A percentile compares a stretch with the other conserved stretches of the same genome.
These are phyloP conservation scores for Sycophaga agraensis DNA, from an alignment of 1,140 invertebrate genomes.

Conservation along the genomic window DNA sequence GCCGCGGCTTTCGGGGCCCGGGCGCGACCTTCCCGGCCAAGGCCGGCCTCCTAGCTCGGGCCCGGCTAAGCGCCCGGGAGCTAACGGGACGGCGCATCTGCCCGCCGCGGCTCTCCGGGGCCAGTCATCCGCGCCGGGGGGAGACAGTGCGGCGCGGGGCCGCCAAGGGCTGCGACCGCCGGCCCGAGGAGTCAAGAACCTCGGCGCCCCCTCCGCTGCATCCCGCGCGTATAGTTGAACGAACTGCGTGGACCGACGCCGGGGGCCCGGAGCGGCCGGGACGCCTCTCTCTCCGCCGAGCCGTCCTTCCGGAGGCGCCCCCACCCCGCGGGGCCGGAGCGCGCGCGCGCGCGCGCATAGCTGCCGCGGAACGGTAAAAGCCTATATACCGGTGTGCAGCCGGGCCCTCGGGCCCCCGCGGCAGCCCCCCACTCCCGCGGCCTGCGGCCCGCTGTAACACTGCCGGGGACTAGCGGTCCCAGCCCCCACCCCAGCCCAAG, in stretches of 20 bases:
- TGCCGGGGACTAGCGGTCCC: constrained; percentile 45
- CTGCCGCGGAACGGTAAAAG: constrained; percentile 45
- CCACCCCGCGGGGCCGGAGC: too few species aligned
- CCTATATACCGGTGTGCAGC: constrained; percentile 45
- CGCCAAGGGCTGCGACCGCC: constrained; percentile 2
- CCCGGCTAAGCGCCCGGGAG: too few species aligned
- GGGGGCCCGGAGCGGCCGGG: not conserved
- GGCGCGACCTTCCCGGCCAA: too few species aligned
- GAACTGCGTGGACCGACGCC: constrained; percentile 34
- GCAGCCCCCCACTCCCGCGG: not conserved
- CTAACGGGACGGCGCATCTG: too few species aligned
- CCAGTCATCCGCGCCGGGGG: not conserved
- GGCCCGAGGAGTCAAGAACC: constrained; percentile 31
- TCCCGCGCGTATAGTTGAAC: constrained; percentile 32
- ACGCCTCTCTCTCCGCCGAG: too few species aligned
- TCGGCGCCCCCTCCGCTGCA: constrained; percentile 5
- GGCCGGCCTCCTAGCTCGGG: too few species aligned
- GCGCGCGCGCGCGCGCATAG: constrained; percentile 19
- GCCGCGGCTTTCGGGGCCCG: not conserved
- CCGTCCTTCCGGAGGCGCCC: constrained; percentile 28
- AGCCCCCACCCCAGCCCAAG: constrained; percentile 34
- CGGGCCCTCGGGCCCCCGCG: constrained; percentile 32
- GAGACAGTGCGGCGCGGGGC: not conserved
- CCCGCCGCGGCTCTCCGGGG: not conserved
- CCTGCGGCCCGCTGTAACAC: constrained; percentile 41